A percentile compares a stretch with the other conserved stretches of the same genome.
Evolutionary conservation across 2,113 vertebrate species (phyloP).

Genomic region (Gracilinanus agilis): DNA sequence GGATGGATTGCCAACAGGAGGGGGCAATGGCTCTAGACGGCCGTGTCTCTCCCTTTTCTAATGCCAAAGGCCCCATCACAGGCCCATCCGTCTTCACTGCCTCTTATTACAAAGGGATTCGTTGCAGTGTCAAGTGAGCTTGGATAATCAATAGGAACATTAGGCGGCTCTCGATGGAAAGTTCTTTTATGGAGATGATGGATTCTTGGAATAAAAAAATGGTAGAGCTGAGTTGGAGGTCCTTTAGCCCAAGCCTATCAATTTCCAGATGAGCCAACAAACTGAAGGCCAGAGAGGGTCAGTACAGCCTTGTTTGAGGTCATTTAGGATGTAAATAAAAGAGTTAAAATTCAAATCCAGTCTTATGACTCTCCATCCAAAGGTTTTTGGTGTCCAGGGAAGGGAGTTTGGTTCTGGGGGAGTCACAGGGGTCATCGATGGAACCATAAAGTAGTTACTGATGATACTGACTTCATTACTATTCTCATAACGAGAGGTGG

Average conservation of each 20-base stretch:
- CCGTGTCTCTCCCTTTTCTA: slow-evolving; percentile 39
- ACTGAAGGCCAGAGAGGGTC: neutral
- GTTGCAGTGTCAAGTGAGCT: slow-evolving; percentile 39
- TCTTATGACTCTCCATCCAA: neutral
- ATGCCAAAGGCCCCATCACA: slow-evolving; percentile 12
- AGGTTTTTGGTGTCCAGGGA: neutral
- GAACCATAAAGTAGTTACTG: too few relatives aligned
- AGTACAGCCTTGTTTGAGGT: neutral
- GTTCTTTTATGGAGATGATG: neutral
- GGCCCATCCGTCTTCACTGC: slow-evolving; percentile 1
- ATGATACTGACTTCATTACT: too few relatives aligned
- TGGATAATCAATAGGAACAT: slow-evolving; percentile 48
- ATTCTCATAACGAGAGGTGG: too few relatives aligned
- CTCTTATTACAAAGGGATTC: neutral
- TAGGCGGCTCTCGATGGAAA: slow-evolving; percentile 52
- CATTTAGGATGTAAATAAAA: neutral
- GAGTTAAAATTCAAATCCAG: neutral
- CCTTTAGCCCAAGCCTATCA: neutral
- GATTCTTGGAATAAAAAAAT: neutral
- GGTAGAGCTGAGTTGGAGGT: neutral
- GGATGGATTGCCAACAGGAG: slow-evolving; percentile 53
- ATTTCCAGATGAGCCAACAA: neutral
- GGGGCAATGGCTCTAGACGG: slow-evolving; percentile 37
- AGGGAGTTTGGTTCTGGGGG: too few relatives aligned
- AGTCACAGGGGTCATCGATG: too few relatives aligned